These are phyloP conservation scores for Argyresthia albistria DNA, from an alignment of 2,888 invertebrate genomes.

Conservation along the genomic window DNA sequence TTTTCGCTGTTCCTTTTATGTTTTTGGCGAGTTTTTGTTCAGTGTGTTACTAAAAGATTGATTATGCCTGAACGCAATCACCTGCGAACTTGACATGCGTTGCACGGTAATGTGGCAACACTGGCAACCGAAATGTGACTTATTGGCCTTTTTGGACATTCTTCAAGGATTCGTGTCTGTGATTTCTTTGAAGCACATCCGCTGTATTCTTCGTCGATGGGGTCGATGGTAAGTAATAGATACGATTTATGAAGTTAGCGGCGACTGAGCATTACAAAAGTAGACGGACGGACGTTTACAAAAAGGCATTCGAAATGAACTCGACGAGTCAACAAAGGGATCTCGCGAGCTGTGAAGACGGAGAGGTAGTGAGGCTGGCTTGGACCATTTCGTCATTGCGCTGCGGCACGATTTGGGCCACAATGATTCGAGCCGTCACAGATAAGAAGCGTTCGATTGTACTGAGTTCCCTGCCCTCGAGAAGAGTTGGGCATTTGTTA, in stretches of 20 bases:
- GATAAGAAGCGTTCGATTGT: constrained; percentile 60
- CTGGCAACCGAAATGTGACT: constrained; percentile 8
- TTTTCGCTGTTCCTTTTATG: constrained; percentile 4
- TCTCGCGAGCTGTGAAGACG: constrained; percentile 44
- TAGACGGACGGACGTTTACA: constrained; percentile 44
- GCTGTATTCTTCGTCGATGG: constrained; percentile 34
- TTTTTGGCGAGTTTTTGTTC: constrained; percentile 38
- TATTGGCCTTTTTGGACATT: constrained; percentile 12
- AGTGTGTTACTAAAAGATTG: constrained; percentile 42
- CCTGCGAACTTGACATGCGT: constrained; percentile 2
- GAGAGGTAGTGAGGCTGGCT: constrained; percentile 25
- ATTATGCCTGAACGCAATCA: constrained; percentile 27
- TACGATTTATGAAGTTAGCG: constrained; percentile 57
- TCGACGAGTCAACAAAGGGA: constrained; percentile 62
- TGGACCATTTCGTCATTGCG: constrained; percentile 49
- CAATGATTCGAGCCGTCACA: constrained; percentile 63
- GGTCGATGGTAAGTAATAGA: constrained; percentile 49
- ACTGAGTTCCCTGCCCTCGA: constrained; percentile 47
- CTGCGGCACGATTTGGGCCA: constrained; percentile 50
- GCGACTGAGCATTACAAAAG: constrained; percentile 43
- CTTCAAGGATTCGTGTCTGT: constrained; percentile 21
- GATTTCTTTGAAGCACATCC: constrained; percentile 20
- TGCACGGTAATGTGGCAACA: no score
- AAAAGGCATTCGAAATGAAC: constrained; percentile 54
- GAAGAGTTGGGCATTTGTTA: constrained; percentile 61